Percentiles rank a stretch among this genome's conserved stretches.
These are phyloP conservation scores for Phocoena sinus DNA, from an alignment of 2,113 vertebrate genomes.

Conservation along the genomic window DNA sequence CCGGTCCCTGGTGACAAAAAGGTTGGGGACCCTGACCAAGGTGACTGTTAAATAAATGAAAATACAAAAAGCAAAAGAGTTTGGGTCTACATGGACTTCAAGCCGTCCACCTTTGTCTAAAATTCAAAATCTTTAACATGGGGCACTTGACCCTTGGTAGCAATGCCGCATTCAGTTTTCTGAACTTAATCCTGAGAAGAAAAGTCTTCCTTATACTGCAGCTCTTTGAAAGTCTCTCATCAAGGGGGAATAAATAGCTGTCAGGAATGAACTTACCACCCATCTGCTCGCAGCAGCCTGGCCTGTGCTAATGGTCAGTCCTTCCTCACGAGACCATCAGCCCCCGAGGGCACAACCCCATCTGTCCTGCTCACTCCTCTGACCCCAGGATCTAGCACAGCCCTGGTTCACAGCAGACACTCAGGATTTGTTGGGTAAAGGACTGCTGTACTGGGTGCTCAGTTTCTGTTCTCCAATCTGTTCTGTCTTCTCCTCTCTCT, in stretches of 20 bases:
- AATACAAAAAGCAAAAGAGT: not conserved
- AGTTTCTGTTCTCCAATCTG: not conserved
- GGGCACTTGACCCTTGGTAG: not conserved
- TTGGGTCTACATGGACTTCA: not conserved
- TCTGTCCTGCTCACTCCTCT: not conserved
- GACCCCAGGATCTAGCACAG: not conserved
- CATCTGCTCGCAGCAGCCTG: not conserved
- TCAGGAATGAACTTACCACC: not conserved
- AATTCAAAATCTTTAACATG: not conserved
- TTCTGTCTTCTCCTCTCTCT: not conserved
- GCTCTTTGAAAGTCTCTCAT: not conserved
- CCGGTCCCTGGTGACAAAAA: too few species aligned
- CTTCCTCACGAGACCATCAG: not conserved
- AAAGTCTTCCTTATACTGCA: not conserved
- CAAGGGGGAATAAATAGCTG: not conserved
- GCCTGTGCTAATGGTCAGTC: not conserved
- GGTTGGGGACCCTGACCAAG: too few species aligned
- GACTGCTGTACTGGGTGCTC: not conserved
- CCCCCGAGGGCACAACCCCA: fast-evolving
- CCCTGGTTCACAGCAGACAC: not conserved
- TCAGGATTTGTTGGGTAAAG: not conserved
- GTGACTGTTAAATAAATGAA: not conserved
- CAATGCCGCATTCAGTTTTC: not conserved
- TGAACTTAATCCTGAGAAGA: not conserved
- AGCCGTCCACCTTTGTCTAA: not conserved